Base-by-base conservation (phyloP, 2,888 invertebrate species). In the Pomacea canaliculata region DNA sequence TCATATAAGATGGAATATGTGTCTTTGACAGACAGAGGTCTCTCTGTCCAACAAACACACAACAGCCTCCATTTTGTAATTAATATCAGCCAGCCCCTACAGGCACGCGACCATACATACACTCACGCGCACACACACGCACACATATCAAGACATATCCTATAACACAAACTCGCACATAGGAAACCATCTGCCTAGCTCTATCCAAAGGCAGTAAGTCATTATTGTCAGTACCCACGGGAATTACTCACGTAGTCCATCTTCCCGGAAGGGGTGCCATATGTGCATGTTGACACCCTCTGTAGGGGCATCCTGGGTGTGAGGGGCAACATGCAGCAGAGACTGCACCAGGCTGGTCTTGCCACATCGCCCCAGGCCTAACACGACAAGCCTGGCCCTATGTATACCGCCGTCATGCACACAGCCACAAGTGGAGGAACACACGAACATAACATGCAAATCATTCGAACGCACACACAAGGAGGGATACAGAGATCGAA, bases 261-360 rank as follows among this genome's bases (percentile, higher is more conserved):
- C 56, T 23, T 19, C 23, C 12, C 51, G 49, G 4, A 70, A 59
- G 13, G 70, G 70, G 23, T 48, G 18, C 70, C 70, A 70, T 9
- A 70, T 27, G 70, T 70, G 56, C 59, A 70, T 59, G 56, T 23
- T 19, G 59, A 70, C 70, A 23, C 60, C 70, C 60, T 70, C 70
- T 16, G 56, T 70, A n/a, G 70, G 70, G 1, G 27, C 1, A 27
- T 70, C 23, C 18, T 18, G 19, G 13, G 27, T 7, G 16, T 8
- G 12, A 19, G 51, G 19, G 69, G 37, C 48, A 7, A 59, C 23
- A 13, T 48, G 56, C 60, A 74, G 68, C 18, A 74, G 67, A 16
- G 59, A 65, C 49, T 74, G 65, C 19, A 74, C 62, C 69, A 74
- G 27, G 37, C 56, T 60, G 37, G 74, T 56, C 46, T 74, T 74